Conservation (phyloP, 2,888 invertebrate genomes). For the Dorcus hopei region DNA sequence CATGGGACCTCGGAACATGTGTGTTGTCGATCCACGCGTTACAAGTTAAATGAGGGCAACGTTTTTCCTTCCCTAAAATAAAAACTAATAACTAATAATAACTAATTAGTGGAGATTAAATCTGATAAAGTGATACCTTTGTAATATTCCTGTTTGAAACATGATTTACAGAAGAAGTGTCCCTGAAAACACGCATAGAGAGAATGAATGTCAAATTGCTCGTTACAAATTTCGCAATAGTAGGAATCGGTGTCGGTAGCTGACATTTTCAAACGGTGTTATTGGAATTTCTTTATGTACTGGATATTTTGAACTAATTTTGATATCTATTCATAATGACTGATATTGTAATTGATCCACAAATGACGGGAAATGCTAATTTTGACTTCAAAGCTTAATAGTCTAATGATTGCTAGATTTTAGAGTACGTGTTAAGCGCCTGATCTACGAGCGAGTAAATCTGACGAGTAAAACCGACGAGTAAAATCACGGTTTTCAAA, state of each 20-base stretch:
- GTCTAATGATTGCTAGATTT: too few relatives aligned
- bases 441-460: too few relatives aligned
- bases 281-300: background rate
- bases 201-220: constrained; percentile 18
- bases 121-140: constrained; percentile 15
- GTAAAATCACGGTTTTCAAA: too few relatives aligned
- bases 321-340: too few relatives aligned
- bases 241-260: constrained; percentile 12
- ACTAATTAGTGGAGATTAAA: background rate
- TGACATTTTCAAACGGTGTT: constrained; percentile 4
- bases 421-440: too few relatives aligned
- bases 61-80: constrained; percentile 19
- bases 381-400: too few relatives aligned
- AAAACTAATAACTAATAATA: too few relatives aligned
- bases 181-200: constrained; percentile 29
- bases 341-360: too few relatives aligned
- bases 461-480: too few relatives aligned
- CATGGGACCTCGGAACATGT: background rate
- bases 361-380: too few relatives aligned
- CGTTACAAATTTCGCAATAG: constrained; percentile 23
- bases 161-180: constrained; percentile 28
- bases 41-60: constrained; percentile 21
- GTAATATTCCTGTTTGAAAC: constrained; percentile 25
- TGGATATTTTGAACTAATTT: background rate
- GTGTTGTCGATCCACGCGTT: constrained; percentile 18